Base-by-base conservation (phyloP, 2,888 invertebrate genomes). In the Drepanosiphum platanoidis region DNA sequence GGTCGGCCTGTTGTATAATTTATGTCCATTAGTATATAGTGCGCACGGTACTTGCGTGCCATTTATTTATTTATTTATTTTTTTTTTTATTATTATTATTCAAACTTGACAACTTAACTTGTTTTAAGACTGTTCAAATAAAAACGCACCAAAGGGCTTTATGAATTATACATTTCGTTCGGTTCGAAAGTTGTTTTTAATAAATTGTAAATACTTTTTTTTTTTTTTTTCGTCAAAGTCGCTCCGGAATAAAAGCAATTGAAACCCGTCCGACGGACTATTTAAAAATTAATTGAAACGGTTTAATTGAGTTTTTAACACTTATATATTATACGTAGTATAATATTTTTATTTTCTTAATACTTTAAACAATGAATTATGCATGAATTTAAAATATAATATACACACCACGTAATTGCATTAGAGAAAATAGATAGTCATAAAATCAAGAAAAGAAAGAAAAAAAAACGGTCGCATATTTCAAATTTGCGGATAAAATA, bases 41-140 rank as follows among this genome's bases (percentile, higher is more conserved):
- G 27, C 32, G 27, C 4, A 34, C n/a, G 8, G n/a, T 42, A 39
- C 81, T 81, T n/a, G 81, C 81, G 71, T 81, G 71, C 39, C 36
- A 32, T 42, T 81, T n/a, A n/a, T n/a, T n/a, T n/a, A n/a, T n/a
- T n/a, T n/a, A n/a, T n/a, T n/a, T n/a, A n/a, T n/a, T n/a, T n/a
- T n/a, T 80, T 46, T 27, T 13, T 70, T 70, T 74, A 30, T n/a
- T 18, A 58, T 72, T 75, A 13, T 77, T 36, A 52, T 34, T 36
- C 22, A 36, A 39, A 70, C 71, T 82, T 72, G 72, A 82, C 71
- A 71, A 71, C 81, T 71, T 22, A 39, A 61, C 81, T 61, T 15
- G 71, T 71, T 81, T 71, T 42, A 32, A 82, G 61, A 82, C 72
- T 82, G 39, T 82, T 82, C 61, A 58, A 71, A 80, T 36, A 36